Evolutionary conservation across 30 jellyfish, hydroid and myxozoan species (phyloP).

Genomic region (Cassiopea andromeda): DNA sequence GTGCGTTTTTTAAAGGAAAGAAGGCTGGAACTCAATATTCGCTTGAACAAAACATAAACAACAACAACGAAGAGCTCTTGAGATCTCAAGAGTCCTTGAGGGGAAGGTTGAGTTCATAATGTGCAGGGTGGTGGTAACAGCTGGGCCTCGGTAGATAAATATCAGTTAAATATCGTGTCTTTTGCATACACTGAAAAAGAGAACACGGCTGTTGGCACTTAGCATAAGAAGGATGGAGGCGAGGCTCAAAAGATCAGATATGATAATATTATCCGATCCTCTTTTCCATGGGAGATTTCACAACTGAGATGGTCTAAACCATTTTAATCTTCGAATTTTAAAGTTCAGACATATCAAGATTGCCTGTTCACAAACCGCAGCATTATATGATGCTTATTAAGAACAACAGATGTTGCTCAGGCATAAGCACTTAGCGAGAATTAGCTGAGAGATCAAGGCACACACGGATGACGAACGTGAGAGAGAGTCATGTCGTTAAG

Average conservation of each 20-base stretch:
- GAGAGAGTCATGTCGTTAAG: not conserved
- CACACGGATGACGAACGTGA: not conserved
- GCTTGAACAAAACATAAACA: too few relatives aligned
- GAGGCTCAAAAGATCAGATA: not conserved
- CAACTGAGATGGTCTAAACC: not conserved
- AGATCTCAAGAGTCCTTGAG: not conserved
- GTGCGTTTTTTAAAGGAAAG: too few relatives aligned
- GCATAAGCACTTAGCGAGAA: constrained; percentile 9
- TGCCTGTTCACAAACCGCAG: constrained; percentile 4
- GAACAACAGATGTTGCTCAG: constrained; percentile 11
- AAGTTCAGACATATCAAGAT: not conserved
- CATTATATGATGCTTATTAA: constrained; percentile 10
- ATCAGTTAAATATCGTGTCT: not conserved
- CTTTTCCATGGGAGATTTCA: constrained; percentile 4
- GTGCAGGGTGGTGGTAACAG: not conserved
- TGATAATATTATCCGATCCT: not conserved
- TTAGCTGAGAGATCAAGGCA: not conserved
- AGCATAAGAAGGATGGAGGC: not conserved
- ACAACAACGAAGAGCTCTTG: too few relatives aligned
- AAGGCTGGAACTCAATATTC: too few relatives aligned
- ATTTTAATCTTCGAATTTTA: not conserved
- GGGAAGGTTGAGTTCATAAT: not conserved
- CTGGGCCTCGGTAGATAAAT: not conserved
- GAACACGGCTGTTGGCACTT: not conserved
- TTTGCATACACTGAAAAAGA: not conserved